These are phyloP conservation scores for Dromaius novaehollandiae DNA, from an alignment of 2,113 vertebrate genomes.

Conservation along the genomic window DNA sequence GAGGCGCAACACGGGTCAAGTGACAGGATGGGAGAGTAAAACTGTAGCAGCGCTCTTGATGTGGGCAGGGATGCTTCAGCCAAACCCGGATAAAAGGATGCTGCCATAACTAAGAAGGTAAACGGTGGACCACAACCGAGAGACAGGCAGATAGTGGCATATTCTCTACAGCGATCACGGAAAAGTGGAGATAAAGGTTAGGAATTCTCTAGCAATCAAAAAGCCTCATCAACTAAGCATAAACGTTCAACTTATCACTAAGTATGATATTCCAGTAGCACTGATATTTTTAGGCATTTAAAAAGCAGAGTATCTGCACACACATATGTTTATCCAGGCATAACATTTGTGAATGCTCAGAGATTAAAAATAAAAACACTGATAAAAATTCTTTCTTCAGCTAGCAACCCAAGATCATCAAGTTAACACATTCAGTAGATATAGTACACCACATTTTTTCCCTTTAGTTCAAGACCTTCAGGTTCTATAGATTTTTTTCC, in stretches of 20 bases:
- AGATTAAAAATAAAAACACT: background rate
- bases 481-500: background rate
- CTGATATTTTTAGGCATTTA: background rate
- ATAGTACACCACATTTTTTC: background rate
- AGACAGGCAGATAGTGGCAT: background rate
- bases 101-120: background rate
- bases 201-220: background rate
- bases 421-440: background rate
- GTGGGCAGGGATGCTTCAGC: accelerated
- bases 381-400: background rate
- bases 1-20: background rate
- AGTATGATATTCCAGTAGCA: background rate
- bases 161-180: background rate
- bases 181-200: background rate
- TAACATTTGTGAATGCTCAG: background rate
- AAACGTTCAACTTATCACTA: background rate
- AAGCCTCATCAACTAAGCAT: background rate
- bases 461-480: background rate
- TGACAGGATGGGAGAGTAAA: accelerated
- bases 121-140: background rate
- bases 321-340: too few relatives aligned
- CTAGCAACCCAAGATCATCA: background rate
- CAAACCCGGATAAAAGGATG: background rate
- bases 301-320: background rate
- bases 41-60: background rate